A percentile compares a stretch with the other conserved stretches of the same genome.
These are phyloP conservation scores for Dasysyrphus tricinctus DNA, from an alignment of 2,888 invertebrate species.

Conservation along the genomic window DNA sequence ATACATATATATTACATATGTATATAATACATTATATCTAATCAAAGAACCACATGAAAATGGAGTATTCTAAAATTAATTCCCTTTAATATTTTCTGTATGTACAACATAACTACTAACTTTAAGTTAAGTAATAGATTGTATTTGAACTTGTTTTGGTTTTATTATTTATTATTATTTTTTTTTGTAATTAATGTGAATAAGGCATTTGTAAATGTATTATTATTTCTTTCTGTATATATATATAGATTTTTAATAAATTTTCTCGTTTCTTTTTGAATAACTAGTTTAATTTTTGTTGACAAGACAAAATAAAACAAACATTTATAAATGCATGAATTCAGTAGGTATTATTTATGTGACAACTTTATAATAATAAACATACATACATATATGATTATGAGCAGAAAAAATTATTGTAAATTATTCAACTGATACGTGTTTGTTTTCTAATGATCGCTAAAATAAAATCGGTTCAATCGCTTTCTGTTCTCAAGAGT, in stretches of 20 bases:
- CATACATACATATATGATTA: too few species aligned
- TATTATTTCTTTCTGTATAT: slow-evolving; percentile 37
- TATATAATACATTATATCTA: slow-evolving; percentile 16
- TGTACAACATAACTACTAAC: slow-evolving; percentile 39
- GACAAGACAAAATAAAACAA: not conserved
- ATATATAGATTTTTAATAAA: slow-evolving; percentile 35
- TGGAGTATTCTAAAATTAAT: slow-evolving; percentile 62
- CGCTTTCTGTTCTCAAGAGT: not conserved
- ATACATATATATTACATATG: slow-evolving; percentile 20
- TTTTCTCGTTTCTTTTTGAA: slow-evolving; percentile 8
- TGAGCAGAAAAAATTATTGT: too few species aligned
- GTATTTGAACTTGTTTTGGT: slow-evolving; percentile 71
- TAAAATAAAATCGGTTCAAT: not conserved
- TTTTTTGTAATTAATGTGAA: slow-evolving; percentile 47
- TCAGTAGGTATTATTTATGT: not conserved
- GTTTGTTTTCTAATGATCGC: not conserved
- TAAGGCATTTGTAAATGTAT: slow-evolving; percentile 74
- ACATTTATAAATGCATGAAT: not conserved
- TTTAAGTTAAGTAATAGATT: slow-evolving; percentile 63
- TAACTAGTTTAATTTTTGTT: not conserved
- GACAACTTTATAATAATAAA: too few species aligned
- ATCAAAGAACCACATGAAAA: slow-evolving; percentile 63
- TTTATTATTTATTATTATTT: slow-evolving; percentile 23
- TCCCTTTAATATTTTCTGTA: slow-evolving; percentile 37
- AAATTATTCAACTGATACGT: too few species aligned